Conservation (phyloP, 2,888 invertebrate genomes). For the Sympetrum striolatum region DNA sequence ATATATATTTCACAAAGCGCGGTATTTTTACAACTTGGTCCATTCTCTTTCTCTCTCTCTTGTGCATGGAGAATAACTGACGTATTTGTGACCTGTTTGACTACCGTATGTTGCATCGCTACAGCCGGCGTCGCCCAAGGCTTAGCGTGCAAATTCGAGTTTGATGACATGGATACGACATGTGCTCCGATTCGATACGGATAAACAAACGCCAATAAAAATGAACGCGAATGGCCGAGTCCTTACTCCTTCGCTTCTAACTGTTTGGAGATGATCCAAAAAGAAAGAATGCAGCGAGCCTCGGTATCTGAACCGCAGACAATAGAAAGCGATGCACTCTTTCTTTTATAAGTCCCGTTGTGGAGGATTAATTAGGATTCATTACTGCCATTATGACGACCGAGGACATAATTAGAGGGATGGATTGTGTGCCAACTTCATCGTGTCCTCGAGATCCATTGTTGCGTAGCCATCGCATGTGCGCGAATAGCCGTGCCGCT, state of each 20-base stretch:
- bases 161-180: neutral
- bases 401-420: neutral
- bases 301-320: neutral
- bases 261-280: neutral
- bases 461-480: neutral
- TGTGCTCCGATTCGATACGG: neutral
- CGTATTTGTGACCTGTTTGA: no score
- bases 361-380: neutral
- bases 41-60: no score
- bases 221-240: neutral
- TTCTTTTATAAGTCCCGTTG: neutral
- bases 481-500: no score
- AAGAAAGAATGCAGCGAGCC: neutral
- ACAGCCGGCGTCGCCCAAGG: neutral
- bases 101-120: neutral
- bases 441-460: neutral
- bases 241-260: neutral
- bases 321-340: neutral
- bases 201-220: neutral
- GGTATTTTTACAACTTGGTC: no score
- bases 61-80: no score
- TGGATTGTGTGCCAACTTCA: neutral
- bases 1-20: no score
- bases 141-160: neutral
- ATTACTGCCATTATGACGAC: neutral